A percentile compares a stretch with the other conserved stretches of the same genome.
phyloP scores from a whole-genome alignment of 2,113 vertebrate species.

The Catagonus wagneri region DNA sequence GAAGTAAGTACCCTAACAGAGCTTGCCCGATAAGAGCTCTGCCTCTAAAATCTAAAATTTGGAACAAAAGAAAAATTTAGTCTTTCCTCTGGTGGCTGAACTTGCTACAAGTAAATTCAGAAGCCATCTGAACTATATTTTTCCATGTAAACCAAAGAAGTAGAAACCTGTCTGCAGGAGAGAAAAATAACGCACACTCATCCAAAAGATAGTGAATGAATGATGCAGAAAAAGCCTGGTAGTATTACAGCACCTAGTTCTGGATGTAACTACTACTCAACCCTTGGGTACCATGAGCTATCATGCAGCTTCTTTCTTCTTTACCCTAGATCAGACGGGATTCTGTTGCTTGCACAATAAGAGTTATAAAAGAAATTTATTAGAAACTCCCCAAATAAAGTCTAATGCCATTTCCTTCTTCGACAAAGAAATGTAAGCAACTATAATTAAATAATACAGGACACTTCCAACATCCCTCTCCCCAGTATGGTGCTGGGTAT shows the following conservation, averaged over 20 bases:
- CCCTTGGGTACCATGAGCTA: background rate
- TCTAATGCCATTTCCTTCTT: background rate
- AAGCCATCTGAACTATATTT: background rate
- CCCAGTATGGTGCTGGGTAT: background rate
- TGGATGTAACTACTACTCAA: background rate
- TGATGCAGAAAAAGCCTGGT: background rate
- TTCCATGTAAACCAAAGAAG: background rate
- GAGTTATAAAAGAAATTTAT: background rate
- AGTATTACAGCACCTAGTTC: background rate
- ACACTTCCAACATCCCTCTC: background rate
- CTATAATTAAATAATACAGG: background rate
- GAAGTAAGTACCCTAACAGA: background rate
- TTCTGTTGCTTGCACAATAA: background rate
- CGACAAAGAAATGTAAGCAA: background rate
- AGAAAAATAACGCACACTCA: background rate
- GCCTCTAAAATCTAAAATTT: constrained; percentile 23
- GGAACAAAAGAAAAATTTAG: constrained; percentile 26
- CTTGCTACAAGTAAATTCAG: constrained; percentile 4
- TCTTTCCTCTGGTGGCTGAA: background rate
- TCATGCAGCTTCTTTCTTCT: background rate
- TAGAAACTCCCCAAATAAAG: background rate
- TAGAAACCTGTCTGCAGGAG: background rate
- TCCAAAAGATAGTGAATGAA: background rate
- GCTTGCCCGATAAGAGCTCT: background rate
- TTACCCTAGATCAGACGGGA: background rate